A percentile compares a stretch with the other conserved stretches of the same genome.
These are phyloP conservation scores for Helobdella robusta DNA, from an alignment of 2,888 invertebrate species.

Conservation along the genomic window DNA sequence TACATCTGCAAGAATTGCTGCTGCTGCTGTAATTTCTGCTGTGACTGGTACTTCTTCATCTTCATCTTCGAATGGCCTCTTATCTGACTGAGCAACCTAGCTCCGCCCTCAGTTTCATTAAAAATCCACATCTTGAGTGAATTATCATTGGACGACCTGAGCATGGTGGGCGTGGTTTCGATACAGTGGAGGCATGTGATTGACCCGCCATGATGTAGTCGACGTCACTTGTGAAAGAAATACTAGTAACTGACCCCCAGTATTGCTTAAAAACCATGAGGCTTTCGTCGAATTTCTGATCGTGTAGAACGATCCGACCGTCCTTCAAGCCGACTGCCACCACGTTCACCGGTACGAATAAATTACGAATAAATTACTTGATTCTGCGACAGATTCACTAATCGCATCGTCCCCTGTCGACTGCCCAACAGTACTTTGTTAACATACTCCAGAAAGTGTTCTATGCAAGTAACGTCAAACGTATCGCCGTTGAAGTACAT, in stretches of 20 bases:
- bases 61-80: conserved; percentile 74
- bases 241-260: conserved; percentile 74
- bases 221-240: conserved; percentile 69
- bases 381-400: conserved; percentile 76
- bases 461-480: conserved; percentile 71
- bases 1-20: too few species aligned
- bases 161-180: conserved; percentile 75
- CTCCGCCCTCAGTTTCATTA: conserved; percentile 82
- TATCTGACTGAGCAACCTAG: conserved; percentile 60
- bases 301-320: conserved; percentile 75
- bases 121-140: conserved; percentile 72
- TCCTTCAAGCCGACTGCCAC: conserved; percentile 73
- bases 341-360: conserved; percentile 81
- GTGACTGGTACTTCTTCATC: too few species aligned
- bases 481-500: conserved; percentile 53
- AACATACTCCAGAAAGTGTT: conserved; percentile 85
- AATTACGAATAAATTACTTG: conserved; percentile 56
- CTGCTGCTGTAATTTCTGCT: too few species aligned
- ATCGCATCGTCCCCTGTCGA: conserved; percentile 61
- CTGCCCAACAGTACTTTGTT: conserved; percentile 86
- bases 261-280: conserved; percentile 79
- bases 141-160: conserved; percentile 87
- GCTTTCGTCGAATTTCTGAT: conserved; percentile 72
- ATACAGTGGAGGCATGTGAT: conserved; percentile 75
- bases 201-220: too few species aligned